Base-by-base conservation (phyloP, 2,888 invertebrate genomes). In the Iphiclides podalirius region DNA sequence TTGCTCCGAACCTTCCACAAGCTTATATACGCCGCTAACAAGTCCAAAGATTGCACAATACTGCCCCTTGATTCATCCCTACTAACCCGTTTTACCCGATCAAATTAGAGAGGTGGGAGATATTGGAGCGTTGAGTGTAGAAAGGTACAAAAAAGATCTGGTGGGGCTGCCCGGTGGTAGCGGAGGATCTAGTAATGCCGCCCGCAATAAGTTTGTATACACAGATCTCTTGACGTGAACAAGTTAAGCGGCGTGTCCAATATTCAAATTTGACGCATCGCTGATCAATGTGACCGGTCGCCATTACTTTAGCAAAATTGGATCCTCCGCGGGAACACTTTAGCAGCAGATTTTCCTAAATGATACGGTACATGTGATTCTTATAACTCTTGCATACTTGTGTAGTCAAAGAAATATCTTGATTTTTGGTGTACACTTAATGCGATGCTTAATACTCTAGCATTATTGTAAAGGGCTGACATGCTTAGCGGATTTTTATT, bases 1-100 rank as follows among this genome's bases (percentile, higher is more conserved):
- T 74, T 68, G 66, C 55, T 67, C 64, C 59, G 59, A 67, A 65
- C 72, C 72, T 42, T 64, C 73, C 60, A 62, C 78, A 73, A 75
- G 75, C 79, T 83, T 83, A 80, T 83, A 83, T 82, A 83, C 73
- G 58, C 60, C 58, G 63, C 63, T 65, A 67, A 67, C 66, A 59
- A 68, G 71, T 75, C 72, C 71, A 72, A 69, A 57, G 65, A 64
- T 84, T 83, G 74, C 84, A 77, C 79, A 81, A 85, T 74, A 54
- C 67, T 73, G 78, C 84, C 84, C 74, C 85, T 75, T 76, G 58
- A 68, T 77, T 69, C 77, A 80, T 82, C 85, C 85, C 84, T 84
- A 81, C 85, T 80, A 72, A 68, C 78, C 77, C 60, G 72, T 54
- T 61, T 65, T 61, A 80, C 67, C 76, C 75, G 72, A 54, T 70